Base-by-base conservation (phyloP, 2,888 invertebrate genomes). In the Agapostemon virescens region DNA sequence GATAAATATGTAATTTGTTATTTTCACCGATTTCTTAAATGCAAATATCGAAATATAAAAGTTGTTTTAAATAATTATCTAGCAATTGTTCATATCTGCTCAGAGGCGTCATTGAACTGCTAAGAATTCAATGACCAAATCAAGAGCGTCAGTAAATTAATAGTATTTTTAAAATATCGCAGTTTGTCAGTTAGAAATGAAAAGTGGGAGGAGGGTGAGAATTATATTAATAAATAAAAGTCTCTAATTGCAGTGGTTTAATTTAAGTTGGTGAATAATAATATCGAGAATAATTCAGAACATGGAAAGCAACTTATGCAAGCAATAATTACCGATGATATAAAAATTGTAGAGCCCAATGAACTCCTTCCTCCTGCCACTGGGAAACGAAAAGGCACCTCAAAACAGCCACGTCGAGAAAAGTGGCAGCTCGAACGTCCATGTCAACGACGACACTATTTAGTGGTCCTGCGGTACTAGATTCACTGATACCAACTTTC, bases 351-450 rank as follows among this genome's bases (percentile, higher is more conserved):
- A 99, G 93, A 20, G 98, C 98, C 99, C 99, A 99, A 92, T 97
- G 98, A 17, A 99, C 96, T 0, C 99, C 99, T 92, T 99, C 99
- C 91, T 99, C 99, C 91, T 98, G 97, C 99, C 99, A 99, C 90
- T 98, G 98, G 0, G 98, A 95, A 81, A 98, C 97, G 91, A 99
- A 98, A 20, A 99, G 94, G 91, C 99, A 99, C 71, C 99, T 95
- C 74, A 99, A 93, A 0, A 99, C 98, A 3, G 98, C 98, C 0
- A 99, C 98, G 92, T 99, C 99, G 75, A 99, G 94, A 92, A 98
- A 99, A 1, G 98, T 98, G 0, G 99, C 99, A 30, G 97, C 96
- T 20, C 96, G 95, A 1, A 97, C 94, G 93, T 97, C 95, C 11
- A 83, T 68, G 45, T 89, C 88, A 71, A 89, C 63, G 15, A 71